Base-by-base conservation (phyloP, 2,113 vertebrate genomes). In the Narcine bancroftii region DNA sequence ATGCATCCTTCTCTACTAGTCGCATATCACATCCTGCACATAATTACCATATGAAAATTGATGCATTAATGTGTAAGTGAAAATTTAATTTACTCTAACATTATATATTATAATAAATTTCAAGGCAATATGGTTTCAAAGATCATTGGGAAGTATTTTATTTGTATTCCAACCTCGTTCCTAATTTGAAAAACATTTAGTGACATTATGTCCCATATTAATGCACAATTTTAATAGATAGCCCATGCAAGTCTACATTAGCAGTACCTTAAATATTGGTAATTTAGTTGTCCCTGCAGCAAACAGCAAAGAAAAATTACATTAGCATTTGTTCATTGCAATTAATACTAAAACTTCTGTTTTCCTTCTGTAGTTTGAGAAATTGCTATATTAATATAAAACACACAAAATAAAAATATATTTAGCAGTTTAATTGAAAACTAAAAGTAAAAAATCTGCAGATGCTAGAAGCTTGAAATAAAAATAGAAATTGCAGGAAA, bases 11-110 rank as follows among this genome's bases (percentile, higher is more conserved):
- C 97, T 97, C 97, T 97, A 96, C 97, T 96, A 97, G 97, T 98
- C 98, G 99, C 98, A 99, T 97, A 97, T 99, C 98, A 97, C 98
- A 99, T 98, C 98, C 98, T 97, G 97, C 97, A 99, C 97, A 99
- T 99, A 99, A 99, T 99, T 99, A 99, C 97, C 98, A 99, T 99
- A 99, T 98, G 97, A 98, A 98, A 99, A 99, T 99, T 98, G 98
- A 99, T 98, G 98, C 97, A 98, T 99, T 98, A 97, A 97, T 98
- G 97, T 97, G 97, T 96, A 96, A 96, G 96, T 97, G 97, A 97
- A 97, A 98, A 99, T 99, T 99, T 98, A 99, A 99, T 99, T 99
- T 99, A 98, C 98, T 97, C 97, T 96, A 98, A 99, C 98, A 99
- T 97, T 97, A 97, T 96, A 94, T 96, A 96, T 96, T 95, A 99